Conservation (phyloP, 1,140 invertebrate species). For the Pristionchus pacificus region DNA sequence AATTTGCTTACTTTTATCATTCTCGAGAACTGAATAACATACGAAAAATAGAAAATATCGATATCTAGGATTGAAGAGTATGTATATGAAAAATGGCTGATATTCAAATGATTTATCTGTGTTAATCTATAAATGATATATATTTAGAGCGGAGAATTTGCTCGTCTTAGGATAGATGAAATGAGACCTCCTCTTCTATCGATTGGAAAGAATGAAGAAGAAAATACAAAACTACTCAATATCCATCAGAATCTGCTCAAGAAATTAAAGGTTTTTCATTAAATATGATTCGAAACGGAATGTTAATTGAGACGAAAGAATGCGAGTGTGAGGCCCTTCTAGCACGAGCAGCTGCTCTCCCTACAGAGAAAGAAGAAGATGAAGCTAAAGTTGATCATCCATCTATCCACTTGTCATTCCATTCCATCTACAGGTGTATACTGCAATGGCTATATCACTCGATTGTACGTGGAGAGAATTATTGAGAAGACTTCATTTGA, state of each 20-base stretch:
- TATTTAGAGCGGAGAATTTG: conserved; percentile 75
- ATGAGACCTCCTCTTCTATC: conserved; percentile 77
- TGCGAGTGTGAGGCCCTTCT: conserved; percentile 83
- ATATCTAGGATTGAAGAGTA: too few species aligned
- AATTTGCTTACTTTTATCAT: too few species aligned
- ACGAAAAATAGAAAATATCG: too few species aligned
- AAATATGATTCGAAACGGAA: background rate
- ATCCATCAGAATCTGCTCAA: conserved; percentile 78
- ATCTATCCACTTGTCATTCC: too few species aligned
- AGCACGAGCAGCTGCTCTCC: conserved; percentile 76
- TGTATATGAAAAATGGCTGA: too few species aligned
- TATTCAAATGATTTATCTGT: conserved; percentile 9
- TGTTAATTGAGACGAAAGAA: conserved; percentile 65
- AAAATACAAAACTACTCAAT: conserved; percentile 71
- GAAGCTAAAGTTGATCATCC: conserved; percentile 39
- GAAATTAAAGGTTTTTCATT: conserved; percentile 70
- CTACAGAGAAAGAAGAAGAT: conserved; percentile 72
- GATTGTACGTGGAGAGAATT: conserved; percentile 82
- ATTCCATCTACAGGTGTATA: background rate
- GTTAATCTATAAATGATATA: conserved; percentile 27
- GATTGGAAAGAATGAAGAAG: conserved; percentile 72
- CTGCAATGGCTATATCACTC: conserved; percentile 81
- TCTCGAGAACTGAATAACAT: too few species aligned
- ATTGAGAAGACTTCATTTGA: conserved; percentile 68
- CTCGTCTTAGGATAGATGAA: conserved; percentile 79